phyloP scores from a whole-genome alignment of 1,140 invertebrate genomes.

The Himalopsyche phryganea region DNA sequence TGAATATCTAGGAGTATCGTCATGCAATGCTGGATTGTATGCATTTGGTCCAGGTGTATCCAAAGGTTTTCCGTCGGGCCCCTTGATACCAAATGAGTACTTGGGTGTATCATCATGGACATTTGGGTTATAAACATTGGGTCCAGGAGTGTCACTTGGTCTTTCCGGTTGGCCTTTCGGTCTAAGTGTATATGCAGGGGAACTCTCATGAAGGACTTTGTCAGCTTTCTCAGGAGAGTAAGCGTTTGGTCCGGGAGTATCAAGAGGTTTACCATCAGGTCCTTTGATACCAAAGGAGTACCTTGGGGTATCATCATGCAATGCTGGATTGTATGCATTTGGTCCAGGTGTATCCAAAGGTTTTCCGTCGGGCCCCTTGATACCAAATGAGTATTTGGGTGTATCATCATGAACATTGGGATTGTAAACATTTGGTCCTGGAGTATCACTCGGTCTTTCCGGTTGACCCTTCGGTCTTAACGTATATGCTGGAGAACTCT shows the following conservation, averaged over 20 bases:
- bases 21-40: constrained; percentile 49
- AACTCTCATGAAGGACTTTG: constrained; percentile 48
- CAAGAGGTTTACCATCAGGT: constrained; percentile 53
- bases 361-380: constrained; percentile 44
- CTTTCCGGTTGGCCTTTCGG: constrained; percentile 55
- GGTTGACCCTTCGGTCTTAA: constrained; percentile 48
- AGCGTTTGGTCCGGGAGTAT: constrained; percentile 54
- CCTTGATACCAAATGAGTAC: constrained; percentile 46
- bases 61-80: constrained; percentile 45
- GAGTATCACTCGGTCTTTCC: constrained; percentile 44
- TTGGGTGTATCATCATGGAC: constrained; percentile 55
- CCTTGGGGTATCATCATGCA: constrained; percentile 62
- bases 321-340: constrained; percentile 68
- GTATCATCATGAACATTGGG: constrained; percentile 60
- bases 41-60: constrained; percentile 54
- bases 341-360: constrained; percentile 66
- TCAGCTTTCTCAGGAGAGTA: constrained; percentile 64
- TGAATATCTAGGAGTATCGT: constrained; percentile 50
- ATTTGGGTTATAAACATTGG: constrained; percentile 58
- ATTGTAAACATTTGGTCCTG: constrained; percentile 56
- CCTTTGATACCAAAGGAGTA: constrained; percentile 68
- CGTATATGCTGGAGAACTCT: constrained; percentile 53
- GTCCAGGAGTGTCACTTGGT: constrained; percentile 53
- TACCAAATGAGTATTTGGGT: constrained; percentile 52
- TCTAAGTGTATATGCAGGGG: constrained; percentile 59